These are phyloP conservation scores for Actinopyga echinites DNA, from an alignment of 53 echinoderm and acorn worm species.

Conservation along the genomic window DNA sequence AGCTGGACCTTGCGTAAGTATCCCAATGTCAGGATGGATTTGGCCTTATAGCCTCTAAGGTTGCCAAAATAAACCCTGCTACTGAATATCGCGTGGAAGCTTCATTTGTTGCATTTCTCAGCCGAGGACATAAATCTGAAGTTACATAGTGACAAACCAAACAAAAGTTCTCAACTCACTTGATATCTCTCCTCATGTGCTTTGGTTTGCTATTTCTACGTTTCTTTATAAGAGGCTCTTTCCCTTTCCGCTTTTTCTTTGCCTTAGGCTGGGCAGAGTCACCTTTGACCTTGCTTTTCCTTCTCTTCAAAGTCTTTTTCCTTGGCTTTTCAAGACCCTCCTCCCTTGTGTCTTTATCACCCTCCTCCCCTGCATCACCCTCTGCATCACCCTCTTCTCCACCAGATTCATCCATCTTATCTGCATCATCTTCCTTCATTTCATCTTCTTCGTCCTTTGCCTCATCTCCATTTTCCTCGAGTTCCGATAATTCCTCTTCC, in stretches of 20 bases:
- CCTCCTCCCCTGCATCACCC: slow-evolving; percentile 12
- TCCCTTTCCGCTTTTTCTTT: slow-evolving; percentile 37
- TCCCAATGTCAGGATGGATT: no score
- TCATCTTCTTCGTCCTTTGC: background rate
- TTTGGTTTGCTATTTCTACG: slow-evolving; percentile 63
- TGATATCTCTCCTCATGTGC: slow-evolving; percentile 80
- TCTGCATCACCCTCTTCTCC: slow-evolving; percentile 32
- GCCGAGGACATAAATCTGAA: no score
- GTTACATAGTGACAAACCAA: no score
- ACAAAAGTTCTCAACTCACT: slow-evolving; percentile 52
- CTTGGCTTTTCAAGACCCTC: slow-evolving; percentile 8
- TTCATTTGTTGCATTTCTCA: background rate
- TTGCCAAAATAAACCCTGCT: background rate
- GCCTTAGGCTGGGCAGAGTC: slow-evolving; percentile 37
- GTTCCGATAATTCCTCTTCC: background rate
- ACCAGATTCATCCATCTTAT: background rate
- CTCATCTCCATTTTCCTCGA: slow-evolving; percentile 7
- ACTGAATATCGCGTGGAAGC: background rate
- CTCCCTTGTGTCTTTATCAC: background rate
- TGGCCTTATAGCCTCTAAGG: background rate
- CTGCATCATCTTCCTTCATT: background rate
- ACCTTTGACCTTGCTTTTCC: slow-evolving; percentile 43
- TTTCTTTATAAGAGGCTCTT: slow-evolving; percentile 34
- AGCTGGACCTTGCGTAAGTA: no score
- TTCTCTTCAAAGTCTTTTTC: slow-evolving; percentile 37